Evolutionary conservation across 1,140 invertebrate species (phyloP), one percentile per base, ranked within the genome.

Genomic region (Cephus cinctus): DNA sequence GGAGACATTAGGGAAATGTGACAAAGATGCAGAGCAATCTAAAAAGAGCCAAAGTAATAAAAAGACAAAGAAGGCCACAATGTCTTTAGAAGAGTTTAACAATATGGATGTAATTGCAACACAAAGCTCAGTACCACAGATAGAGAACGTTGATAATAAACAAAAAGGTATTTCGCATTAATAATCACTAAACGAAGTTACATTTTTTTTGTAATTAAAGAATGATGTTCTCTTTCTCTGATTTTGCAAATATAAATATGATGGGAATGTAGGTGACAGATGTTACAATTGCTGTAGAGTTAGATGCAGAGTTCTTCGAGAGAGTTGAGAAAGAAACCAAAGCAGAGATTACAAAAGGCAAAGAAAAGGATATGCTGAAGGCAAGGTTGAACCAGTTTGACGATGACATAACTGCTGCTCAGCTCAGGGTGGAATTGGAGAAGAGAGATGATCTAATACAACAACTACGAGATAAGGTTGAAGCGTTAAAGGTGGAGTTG

Each of bases 391-490:
- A 71, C 47, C 66, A 77, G 27, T 64, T 78, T 9, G 79, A 83
- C 51, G 77, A 80, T 51, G 70, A 78, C 38, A 79, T 83, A 43
- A 80, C 75, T 20, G 73, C 76, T 22, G 76, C 78, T 16, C 81
- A 83, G 56, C 81, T 85, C 56, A 74, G 81, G 58, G 82, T 83
- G 41, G 81, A 86, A 35, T 61, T 90, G 43, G 81, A 85, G 54
- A 81, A 80, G 56, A 83, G 84, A 59, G 82, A 86, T 55, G 74
- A 81, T 62, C 82, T 85, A 68, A 86, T 88, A 57, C 59, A 62
- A 43, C 60, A 75, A 22, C 69, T 90, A 14, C 80, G 75, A 53
- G 74, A 80, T 56, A 82, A 86, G 67, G 69, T 89, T 15, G 75
- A 80, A 23, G 77, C 64, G 40, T 65, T 88, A 35, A 86, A 84